phyloP scores from a whole-genome alignment of 2,797 vertebrate species.

The Neosilurus mollespiculum region DNA sequence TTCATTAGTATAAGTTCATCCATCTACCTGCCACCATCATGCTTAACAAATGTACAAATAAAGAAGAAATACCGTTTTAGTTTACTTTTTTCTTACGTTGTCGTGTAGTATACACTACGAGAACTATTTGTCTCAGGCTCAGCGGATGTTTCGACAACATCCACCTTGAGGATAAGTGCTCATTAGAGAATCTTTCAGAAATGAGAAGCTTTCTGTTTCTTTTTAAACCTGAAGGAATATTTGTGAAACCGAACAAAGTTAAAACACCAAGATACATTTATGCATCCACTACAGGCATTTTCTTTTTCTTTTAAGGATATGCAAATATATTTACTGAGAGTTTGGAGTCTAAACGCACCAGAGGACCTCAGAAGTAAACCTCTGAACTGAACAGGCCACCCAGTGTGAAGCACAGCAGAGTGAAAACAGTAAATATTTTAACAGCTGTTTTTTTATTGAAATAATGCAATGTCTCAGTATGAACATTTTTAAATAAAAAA shows the following conservation, averaged over 20 bases:
- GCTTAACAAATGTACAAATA: too few species aligned
- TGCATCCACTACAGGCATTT: neutral
- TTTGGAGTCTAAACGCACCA: neutral
- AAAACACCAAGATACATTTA: neutral
- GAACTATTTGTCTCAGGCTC: too few species aligned
- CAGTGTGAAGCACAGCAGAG: neutral
- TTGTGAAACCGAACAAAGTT: neutral
- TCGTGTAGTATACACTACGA: too few species aligned
- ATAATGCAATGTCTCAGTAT: constrained; percentile 73
- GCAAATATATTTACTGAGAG: neutral
- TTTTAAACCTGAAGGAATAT: neutral
- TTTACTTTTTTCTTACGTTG: too few species aligned
- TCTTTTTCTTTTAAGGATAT: neutral
- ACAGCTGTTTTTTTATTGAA: constrained; percentile 77
- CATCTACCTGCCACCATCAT: too few species aligned
- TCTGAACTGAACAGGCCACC: neutral
- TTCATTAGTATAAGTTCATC: too few species aligned
- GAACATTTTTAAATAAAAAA: constrained; percentile 67
- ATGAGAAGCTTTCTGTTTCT: neutral
- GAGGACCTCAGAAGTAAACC: neutral
- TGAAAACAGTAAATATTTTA: constrained; percentile 30
- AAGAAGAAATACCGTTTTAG: too few species aligned
- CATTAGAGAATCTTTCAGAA: neutral
- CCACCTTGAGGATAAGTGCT: too few species aligned
- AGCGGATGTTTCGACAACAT: too few species aligned